Evolutionary conservation across 2,888 invertebrate genomes (phyloP), one percentile per base, ranked within the genome.

Genomic region (Gari tellinella): DNA sequence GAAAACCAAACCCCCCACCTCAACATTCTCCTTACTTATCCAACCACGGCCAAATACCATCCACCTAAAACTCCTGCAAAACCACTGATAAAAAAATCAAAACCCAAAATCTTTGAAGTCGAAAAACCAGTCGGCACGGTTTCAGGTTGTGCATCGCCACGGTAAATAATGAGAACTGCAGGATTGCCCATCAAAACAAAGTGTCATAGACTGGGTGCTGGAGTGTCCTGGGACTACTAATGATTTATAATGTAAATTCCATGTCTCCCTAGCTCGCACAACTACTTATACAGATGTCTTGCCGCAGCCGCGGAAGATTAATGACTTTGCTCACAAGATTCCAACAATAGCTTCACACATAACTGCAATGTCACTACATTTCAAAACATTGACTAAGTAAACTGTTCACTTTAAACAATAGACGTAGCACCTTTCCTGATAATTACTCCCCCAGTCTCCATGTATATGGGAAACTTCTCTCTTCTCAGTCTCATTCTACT

Each of bases 181-280:
- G 77, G 43, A 43, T 23, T 46, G 17, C 26, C 58, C 69, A 77
- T 77, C 77, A 77, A 72, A 77, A 72, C 77, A 77, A 72, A 69
- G 66, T 77, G 77, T 77, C 77, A 69, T 46, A 64, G 52, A 40
- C 37, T 48, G 63, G 55, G 43, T 56, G 60, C 52, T 45, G 26
- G 49, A 56, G 45, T 61, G 72, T 65, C 72, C 77, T 38, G 61
- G 52, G 48, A 65, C 52, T 62, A 55, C 63, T 77, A 77, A 77
- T 77, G 77, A 77, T 77, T 53, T 55, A 57, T 77, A 60, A 77
- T 72, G 64, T 43, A 48, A 69, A 69, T 69, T 53, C 69, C 74
- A 58, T 38, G 52, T 46, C 66, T 53, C 43, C 21, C 31, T 7
- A 31, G 31, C 31, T 31, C 31, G 4, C 31, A 4, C 5, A 31